Evolutionary conservation across 2,797 vertebrate species (phyloP).

Genomic region (Xyrichtys novacula): DNA sequence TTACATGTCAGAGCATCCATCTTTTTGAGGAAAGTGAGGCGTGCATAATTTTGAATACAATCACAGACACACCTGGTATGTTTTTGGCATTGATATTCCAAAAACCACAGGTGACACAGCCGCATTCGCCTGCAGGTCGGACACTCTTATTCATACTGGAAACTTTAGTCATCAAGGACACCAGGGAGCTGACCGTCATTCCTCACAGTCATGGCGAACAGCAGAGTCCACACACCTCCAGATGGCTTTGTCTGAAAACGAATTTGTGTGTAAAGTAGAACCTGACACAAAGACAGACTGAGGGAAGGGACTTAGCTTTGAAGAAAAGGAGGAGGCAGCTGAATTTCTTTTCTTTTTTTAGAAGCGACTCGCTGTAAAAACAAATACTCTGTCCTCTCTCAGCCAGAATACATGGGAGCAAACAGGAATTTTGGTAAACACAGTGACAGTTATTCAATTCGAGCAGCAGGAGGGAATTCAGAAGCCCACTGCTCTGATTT

Average conservation of each 20-base stretch:
- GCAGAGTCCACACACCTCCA: slow-evolving; percentile 52
- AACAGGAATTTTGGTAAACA: slow-evolving; percentile 36
- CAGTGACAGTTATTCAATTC: slow-evolving; percentile 46
- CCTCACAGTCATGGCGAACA: slow-evolving; percentile 46
- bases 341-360: slow-evolving; percentile 3
- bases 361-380: background rate
- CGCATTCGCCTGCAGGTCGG: slow-evolving; percentile 41
- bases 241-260: slow-evolving; percentile 53
- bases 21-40: slow-evolving; percentile 21
- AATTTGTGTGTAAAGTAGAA: slow-evolving; percentile 27
- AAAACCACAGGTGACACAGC: slow-evolving; percentile 55
- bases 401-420: slow-evolving; percentile 18
- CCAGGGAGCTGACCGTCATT: slow-evolving; percentile 50
- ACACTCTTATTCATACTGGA: slow-evolving; percentile 51
- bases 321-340: background rate
- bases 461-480: slow-evolving; percentile 54
- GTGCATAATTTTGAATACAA: slow-evolving; percentile 65
- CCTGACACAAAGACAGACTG: slow-evolving; percentile 36
- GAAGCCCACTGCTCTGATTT: slow-evolving; percentile 44
- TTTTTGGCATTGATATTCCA: slow-evolving; percentile 54
- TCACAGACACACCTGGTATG: slow-evolving; percentile 54
- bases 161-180: slow-evolving; percentile 48
- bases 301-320: slow-evolving; percentile 7
- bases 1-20: slow-evolving; percentile 8
- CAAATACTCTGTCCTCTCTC: slow-evolving; percentile 22